Conservation (phyloP, 2,797 vertebrate genomes). For the Smutsia temminckii region DNA sequence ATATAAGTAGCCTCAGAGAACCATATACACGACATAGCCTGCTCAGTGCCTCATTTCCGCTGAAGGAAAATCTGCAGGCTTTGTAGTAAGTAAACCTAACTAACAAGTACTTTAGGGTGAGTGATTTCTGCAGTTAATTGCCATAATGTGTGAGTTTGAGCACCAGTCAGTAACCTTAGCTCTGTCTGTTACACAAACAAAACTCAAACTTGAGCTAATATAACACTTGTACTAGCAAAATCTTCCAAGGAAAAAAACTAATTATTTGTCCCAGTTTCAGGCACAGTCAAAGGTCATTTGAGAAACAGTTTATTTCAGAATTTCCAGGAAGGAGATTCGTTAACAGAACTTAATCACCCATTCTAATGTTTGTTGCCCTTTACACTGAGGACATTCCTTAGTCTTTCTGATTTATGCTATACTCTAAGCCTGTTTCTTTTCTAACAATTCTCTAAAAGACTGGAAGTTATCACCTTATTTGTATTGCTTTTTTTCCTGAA, state of each 20-base stretch:
- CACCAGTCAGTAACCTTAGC: background rate
- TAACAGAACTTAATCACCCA: background rate
- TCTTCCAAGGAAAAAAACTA: background rate
- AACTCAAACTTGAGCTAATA: conserved; percentile 12
- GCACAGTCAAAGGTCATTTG: background rate
- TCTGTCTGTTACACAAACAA: background rate
- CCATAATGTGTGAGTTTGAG: background rate
- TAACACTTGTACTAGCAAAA: background rate
- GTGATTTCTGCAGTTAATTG: conserved; percentile 26
- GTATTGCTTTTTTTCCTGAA: background rate
- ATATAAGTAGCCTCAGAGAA: background rate
- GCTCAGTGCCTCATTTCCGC: background rate
- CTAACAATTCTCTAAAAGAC: background rate
- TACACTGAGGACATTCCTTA: background rate
- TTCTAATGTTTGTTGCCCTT: background rate
- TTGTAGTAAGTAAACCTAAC: background rate
- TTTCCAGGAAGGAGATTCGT: conserved; percentile 25
- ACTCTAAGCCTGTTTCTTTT: background rate
- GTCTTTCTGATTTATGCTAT: background rate
- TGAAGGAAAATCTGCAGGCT: background rate
- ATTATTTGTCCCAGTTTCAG: background rate
- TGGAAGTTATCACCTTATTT: background rate
- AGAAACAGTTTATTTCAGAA: conserved; percentile 12
- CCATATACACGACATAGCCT: background rate
- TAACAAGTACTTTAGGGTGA: background rate